Evolutionary conservation across 2,888 invertebrate genomes (phyloP).

Genomic region (Dione vanillae): DNA sequence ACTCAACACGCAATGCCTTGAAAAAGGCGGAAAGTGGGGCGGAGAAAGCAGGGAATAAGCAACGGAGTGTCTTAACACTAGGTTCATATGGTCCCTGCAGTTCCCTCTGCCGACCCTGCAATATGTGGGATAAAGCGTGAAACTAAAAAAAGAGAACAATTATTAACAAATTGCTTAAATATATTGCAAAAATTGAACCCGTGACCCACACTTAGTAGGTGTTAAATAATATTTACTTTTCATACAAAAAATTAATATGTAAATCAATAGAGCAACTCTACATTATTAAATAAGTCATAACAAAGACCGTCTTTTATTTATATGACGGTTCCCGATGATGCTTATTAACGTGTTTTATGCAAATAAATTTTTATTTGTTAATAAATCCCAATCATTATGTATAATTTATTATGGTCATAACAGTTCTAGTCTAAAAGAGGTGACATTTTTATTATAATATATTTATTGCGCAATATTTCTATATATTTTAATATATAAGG

Average conservation of each 20-base stretch:
- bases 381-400: constrained; percentile 35
- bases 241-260: constrained; percentile 6
- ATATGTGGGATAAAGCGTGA: no score
- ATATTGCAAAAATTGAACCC: neutral
- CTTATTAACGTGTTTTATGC: constrained; percentile 32
- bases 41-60: no score
- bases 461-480: constrained; percentile 38
- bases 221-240: neutral
- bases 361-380: constrained; percentile 35
- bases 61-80: no score
- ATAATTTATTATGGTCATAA: constrained; percentile 35
- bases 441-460: constrained; percentile 32
- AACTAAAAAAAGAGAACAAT: no score
- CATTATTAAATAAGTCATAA: constrained; percentile 25
- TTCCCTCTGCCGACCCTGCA: no score
- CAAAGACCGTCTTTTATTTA: constrained; percentile 23
- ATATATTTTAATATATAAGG: neutral
- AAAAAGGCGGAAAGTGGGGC: no score
- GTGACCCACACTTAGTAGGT: neutral
- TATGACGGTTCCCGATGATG: constrained; percentile 24
- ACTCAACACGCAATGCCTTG: no score
- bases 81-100: no score
- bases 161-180: neutral
- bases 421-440: constrained; percentile 32
- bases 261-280: constrained; percentile 3